Evolutionary conservation across 2,113 vertebrate genomes (phyloP), one percentile per base, ranked within the genome.

Genomic region (Platycercus adscitus): DNA sequence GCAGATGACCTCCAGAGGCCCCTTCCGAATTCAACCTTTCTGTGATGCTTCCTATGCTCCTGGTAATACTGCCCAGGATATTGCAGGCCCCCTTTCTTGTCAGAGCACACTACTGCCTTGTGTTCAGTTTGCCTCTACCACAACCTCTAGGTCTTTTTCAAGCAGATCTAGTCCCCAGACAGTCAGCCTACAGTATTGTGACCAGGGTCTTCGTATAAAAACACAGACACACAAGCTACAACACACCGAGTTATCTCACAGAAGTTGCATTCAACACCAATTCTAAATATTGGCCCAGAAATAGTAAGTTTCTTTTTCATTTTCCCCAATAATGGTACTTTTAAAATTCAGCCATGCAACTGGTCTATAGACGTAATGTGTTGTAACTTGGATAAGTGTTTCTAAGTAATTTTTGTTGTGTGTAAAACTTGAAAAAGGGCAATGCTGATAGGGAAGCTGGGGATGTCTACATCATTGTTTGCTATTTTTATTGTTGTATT

Each of bases 301-400:
- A 75, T 6, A 50, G 2, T 4, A 15, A 3, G 2, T 43, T 65
- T 50, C 18, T 61, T 37, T 52, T 37, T 25, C 17, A 43, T 75
- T 82, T 71, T 63, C 23, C n/a, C 61, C 21, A 65, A 37, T 60
- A 86, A 82, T 13, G 10, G 8, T 26, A 52, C 33, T 28, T 28
- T 12, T 1, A 47, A 61, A 91, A 79, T 6, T 5, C 33, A 79
- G 28, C 10, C 24, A 11, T 31, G 19, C 13, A 56, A 23, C 6
- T 60, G 3, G 11, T 17, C 46, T 43, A 50, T 4, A 60, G 24
- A 60, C 0, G 0, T 7, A 37, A 7, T 3, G 7, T 65, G 17
- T 9, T 82, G 60, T 52, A 55, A 41, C 10, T 60, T 2, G 0
- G 25, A 24, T 14, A 13, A 5, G 46, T 37, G 24, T 60, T 70